Evolutionary conservation across 2,113 vertebrate species (phyloP).

Genomic region (Centrocercus urophasianus): DNA sequence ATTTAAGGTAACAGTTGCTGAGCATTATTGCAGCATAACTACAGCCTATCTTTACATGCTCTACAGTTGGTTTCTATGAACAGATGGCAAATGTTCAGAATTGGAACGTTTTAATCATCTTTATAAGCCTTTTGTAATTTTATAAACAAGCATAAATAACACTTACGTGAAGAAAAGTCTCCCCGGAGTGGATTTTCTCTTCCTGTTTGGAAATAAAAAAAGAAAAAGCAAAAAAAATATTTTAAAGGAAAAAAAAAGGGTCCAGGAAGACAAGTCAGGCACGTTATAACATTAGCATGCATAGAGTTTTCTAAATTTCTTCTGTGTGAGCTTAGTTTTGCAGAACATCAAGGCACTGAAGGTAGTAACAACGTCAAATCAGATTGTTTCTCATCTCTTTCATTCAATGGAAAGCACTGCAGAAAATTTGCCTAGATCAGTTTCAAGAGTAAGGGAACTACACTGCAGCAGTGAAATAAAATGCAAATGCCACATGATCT

Average conservation of each 20-base stretch:
- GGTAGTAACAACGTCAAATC: not conserved
- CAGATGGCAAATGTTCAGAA: conserved; percentile 42
- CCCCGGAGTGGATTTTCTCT: conserved; percentile 66
- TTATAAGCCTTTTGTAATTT: conserved; percentile 54
- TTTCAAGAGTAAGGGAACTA: not conserved
- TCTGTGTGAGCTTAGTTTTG: not conserved
- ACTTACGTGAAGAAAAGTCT: conserved; percentile 79
- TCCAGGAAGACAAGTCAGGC: not conserved
- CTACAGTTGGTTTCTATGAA: conserved; percentile 44
- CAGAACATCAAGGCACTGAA: not conserved
- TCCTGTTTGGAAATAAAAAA: conserved; percentile 55
- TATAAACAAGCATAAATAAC: conserved; percentile 62
- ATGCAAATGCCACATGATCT: not conserved
- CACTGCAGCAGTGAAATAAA: not conserved
- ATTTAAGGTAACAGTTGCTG: conserved; percentile 20
- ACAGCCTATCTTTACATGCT: conserved; percentile 34
- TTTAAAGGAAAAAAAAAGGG: not conserved
- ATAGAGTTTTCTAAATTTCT: not conserved
- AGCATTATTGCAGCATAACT: conserved; percentile 29
- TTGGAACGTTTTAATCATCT: conserved; percentile 21
- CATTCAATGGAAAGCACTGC: not conserved
- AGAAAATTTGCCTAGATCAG: not conserved
- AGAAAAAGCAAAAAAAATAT: conserved; percentile 28
- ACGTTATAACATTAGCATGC: not conserved
- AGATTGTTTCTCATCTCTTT: not conserved